Evolutionary conservation across 2,888 invertebrate genomes (phyloP).

Genomic region (Phasia obesa): DNA sequence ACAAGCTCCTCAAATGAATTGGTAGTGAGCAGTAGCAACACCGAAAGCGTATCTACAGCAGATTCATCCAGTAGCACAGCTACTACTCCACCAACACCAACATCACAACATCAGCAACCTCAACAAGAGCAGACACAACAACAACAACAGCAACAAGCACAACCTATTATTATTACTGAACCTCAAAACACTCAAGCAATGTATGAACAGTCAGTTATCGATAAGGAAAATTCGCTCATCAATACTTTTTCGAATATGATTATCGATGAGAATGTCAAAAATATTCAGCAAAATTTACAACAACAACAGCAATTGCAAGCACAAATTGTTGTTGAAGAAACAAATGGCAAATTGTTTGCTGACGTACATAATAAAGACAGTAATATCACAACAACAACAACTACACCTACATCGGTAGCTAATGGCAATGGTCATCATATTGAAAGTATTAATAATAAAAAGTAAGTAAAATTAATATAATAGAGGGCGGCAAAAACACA

Average conservation of each 20-base stretch:
- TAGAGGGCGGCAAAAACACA: background rate
- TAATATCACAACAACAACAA: constrained; percentile 66
- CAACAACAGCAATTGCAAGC: constrained; percentile 70
- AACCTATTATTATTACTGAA: constrained; percentile 72
- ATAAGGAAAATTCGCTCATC: constrained; percentile 82
- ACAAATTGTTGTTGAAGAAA: constrained; percentile 77
- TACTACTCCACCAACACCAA: constrained; percentile 74
- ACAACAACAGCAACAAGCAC: constrained; percentile 64
- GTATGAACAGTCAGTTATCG: constrained; percentile 82
- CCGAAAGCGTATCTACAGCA: constrained; percentile 73
- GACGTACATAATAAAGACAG: constrained; percentile 73
- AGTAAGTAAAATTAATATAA: constrained; percentile 79
- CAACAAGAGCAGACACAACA: constrained; percentile 51
- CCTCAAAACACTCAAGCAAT: constrained; percentile 79
- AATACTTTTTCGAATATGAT: constrained; percentile 82
- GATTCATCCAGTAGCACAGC: constrained; percentile 72
- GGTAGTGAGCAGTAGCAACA: constrained; percentile 61
- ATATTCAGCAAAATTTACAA: constrained; percentile 76
- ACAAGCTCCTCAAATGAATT: constrained; percentile 46
- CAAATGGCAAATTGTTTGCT: constrained; percentile 79
- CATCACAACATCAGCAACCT: constrained; percentile 55
- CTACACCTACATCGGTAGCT: constrained; percentile 75
- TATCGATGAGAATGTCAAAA: constrained; percentile 81
- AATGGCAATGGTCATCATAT: constrained; percentile 82
- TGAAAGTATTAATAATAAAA: constrained; percentile 82